A percentile compares a stretch with the other conserved stretches of the same genome.
phyloP scores from a whole-genome alignment of 2,797 vertebrate species.

The Eulemur mongoz region DNA sequence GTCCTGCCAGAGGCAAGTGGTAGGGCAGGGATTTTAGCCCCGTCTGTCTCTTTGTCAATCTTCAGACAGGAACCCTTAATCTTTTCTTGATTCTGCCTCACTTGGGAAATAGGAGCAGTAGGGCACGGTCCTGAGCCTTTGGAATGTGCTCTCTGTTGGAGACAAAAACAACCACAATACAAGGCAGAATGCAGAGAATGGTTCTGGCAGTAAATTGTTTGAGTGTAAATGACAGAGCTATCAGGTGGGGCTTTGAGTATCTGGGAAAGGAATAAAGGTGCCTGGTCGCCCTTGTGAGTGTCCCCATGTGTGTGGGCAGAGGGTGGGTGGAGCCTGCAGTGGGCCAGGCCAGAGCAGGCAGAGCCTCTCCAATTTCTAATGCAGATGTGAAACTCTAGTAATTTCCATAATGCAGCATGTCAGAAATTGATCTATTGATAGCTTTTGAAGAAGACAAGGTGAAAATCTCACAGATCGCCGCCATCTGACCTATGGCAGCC shows the following conservation, averaged over 20 bases:
- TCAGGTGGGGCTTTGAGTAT: background rate
- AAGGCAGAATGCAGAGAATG: background rate
- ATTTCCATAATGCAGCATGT: background rate
- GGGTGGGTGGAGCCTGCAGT: background rate
- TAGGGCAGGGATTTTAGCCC: background rate
- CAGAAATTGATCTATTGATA: background rate
- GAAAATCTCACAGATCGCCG: background rate
- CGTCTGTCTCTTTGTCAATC: background rate
- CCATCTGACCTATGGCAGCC: background rate
- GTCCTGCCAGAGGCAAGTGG: background rate
- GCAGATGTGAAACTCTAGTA: background rate
- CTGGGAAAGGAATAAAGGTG: background rate
- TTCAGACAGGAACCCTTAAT: background rate
- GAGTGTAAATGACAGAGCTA: background rate
- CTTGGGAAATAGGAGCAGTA: background rate
- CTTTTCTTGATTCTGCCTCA: background rate
- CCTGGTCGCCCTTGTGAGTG: background rate
- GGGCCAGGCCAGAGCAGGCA: background rate
- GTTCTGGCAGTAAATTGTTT: background rate
- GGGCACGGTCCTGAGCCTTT: background rate
- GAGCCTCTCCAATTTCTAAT: background rate
- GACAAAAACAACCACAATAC: background rate
- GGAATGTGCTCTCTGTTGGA: background rate
- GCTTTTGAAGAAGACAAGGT: background rate
- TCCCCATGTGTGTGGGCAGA: background rate